These are phyloP conservation scores for Oeneis ivallda DNA, from an alignment of 2,888 invertebrate genomes.

Conservation along the genomic window DNA sequence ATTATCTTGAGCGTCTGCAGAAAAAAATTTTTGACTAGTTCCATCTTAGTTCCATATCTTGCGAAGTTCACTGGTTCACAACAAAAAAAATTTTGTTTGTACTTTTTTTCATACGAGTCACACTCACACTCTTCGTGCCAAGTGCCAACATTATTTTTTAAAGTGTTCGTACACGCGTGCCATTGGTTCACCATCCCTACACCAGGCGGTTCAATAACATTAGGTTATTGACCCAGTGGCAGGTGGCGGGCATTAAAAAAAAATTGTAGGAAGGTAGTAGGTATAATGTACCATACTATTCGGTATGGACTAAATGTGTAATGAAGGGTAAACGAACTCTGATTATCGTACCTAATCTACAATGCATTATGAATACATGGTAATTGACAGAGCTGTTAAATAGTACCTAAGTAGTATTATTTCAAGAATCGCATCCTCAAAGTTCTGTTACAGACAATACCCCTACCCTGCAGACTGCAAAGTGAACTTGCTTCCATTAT, in stretches of 20 bases:
- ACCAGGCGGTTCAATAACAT: conserved; percentile 50
- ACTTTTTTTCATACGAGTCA: too few relatives aligned
- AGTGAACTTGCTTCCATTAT: too few relatives aligned
- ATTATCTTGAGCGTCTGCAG: too few relatives aligned
- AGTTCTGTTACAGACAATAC: too few relatives aligned
- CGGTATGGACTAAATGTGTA: background rate
- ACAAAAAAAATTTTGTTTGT: too few relatives aligned
- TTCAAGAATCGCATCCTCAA: too few relatives aligned
- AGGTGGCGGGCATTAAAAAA: conserved; percentile 42
- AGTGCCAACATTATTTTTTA: conserved; percentile 25
- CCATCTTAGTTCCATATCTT: too few relatives aligned
- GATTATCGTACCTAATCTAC: background rate
- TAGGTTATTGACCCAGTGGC: conserved; percentile 52
- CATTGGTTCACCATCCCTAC: conserved; percentile 33
- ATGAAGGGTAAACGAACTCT: background rate
- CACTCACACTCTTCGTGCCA: conserved; percentile 20
- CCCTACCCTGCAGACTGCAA: too few relatives aligned
- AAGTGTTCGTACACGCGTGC: conserved; percentile 26
- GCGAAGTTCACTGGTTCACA: background rate
- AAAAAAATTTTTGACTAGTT: too few relatives aligned
- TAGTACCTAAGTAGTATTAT: too few relatives aligned
- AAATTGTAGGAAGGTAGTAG: conserved; percentile 30
- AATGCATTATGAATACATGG: too few relatives aligned
- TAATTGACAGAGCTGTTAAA: background rate
- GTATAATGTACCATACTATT: background rate